Conservation (phyloP, 2,113 vertebrate species). For the Ciconia stormi region DNA sequence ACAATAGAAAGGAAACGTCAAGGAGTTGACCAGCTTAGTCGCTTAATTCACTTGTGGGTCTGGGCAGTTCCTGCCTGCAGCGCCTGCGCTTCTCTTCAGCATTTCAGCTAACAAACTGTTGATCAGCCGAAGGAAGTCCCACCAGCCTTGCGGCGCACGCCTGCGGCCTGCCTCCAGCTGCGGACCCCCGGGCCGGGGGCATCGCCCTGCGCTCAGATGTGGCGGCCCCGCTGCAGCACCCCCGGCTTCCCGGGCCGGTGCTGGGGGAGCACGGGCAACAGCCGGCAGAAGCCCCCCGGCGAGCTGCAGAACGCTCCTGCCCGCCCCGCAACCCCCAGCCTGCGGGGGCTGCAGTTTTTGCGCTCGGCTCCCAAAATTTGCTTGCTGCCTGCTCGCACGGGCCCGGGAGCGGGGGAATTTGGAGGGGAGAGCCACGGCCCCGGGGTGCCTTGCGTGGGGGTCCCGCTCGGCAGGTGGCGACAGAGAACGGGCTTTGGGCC, state of each 20-base stretch:
- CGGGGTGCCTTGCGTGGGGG: not conserved
- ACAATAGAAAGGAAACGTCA: not conserved
- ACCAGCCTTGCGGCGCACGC: not conserved
- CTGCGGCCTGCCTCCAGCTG: not conserved
- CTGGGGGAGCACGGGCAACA: not conserved
- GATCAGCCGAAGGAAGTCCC: not conserved
- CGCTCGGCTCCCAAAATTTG: not conserved
- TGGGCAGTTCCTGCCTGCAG: not conserved
- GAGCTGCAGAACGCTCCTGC: not conserved
- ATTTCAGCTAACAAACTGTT: not conserved
- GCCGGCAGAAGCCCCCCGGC: too few relatives aligned
- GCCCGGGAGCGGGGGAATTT: too few relatives aligned
- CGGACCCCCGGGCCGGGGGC: not conserved
- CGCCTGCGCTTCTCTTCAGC: not conserved
- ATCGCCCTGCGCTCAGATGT: not conserved
- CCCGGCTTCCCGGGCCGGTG: not conserved
- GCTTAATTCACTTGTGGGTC: not conserved
- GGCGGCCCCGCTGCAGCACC: not conserved
- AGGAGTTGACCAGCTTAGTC: not conserved
- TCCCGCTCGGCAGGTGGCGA: slow-evolving; percentile 73
- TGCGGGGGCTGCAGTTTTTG: not conserved
- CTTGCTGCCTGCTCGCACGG: not conserved
- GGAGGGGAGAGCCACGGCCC: not conserved
- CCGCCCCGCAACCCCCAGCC: not conserved
- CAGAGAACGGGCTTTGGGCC: slow-evolving; percentile 54